These are phyloP conservation scores for Jordanella pulchra DNA, from an alignment of 2,797 vertebrate genomes.

Conservation along the genomic window DNA sequence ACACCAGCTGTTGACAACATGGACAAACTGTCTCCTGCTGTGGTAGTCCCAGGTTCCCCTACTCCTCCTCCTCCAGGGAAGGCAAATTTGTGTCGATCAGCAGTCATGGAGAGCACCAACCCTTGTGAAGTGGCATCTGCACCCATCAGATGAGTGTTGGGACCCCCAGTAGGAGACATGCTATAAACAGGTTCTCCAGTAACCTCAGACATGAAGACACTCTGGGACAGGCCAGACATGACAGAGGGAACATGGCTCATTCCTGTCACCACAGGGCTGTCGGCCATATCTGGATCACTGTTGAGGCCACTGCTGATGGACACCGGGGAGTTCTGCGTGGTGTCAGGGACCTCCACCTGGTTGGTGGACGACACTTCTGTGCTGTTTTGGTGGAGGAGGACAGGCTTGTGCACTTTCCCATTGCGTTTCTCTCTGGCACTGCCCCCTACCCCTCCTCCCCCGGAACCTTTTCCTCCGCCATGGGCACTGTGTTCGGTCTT, in stretches of 20 bases:
- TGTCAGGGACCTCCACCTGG: constrained; percentile 98
- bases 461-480: constrained; percentile 78
- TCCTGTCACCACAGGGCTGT: constrained; percentile 94
- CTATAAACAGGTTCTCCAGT: constrained; percentile 94
- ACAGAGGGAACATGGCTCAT: constrained; percentile 96
- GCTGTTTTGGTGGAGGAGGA: constrained; percentile 96
- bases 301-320: constrained; percentile 99
- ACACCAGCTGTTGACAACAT: constrained; percentile 90
- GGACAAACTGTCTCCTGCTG: constrained; percentile 86
- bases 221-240: constrained; percentile 95
- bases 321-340: constrained; percentile 97
- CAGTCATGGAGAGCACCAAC: constrained; percentile 90
- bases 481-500: constrained; percentile 93
- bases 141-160: constrained; percentile 94
- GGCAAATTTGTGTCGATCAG: constrained; percentile 97
- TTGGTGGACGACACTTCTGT: constrained; percentile 98
- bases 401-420: constrained; percentile 95
- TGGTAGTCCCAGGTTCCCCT: constrained; percentile 67
- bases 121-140: constrained; percentile 90
- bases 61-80: constrained; percentile 84
- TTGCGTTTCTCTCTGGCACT: constrained; percentile 92
- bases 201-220: constrained; percentile 98
- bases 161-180: constrained; percentile 94
- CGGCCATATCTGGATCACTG: constrained; percentile 95
- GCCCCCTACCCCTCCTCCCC: constrained; percentile 71